Conservation (phyloP, 2,888 invertebrate species). For the Muschampia plurimacula region DNA sequence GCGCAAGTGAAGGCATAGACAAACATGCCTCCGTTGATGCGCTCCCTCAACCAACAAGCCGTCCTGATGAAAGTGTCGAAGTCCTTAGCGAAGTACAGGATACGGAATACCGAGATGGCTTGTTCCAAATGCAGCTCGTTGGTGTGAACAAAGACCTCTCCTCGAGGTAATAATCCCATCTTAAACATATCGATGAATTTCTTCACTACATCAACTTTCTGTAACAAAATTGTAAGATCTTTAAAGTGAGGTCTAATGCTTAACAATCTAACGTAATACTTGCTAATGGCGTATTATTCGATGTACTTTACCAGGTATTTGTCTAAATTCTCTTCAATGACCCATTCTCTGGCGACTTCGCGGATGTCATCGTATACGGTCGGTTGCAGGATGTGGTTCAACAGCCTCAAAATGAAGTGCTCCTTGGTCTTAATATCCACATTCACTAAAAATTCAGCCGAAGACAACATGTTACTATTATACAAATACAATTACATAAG, state of each 20-base stretch:
- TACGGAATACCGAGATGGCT: slow-evolving; percentile 86
- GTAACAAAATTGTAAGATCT: slow-evolving; percentile 48
- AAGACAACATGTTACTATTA: neutral
- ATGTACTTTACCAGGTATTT: slow-evolving; percentile 85
- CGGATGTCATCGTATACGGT: slow-evolving; percentile 86
- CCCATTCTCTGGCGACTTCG: slow-evolving; percentile 86
- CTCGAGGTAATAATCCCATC: slow-evolving; percentile 85
- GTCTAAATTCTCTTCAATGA: slow-evolving; percentile 85
- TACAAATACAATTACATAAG: too few species aligned
- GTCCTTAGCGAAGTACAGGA: slow-evolving; percentile 89
- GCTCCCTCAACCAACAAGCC: slow-evolving; percentile 89
- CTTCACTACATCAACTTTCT: slow-evolving; percentile 85
- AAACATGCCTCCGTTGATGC: slow-evolving; percentile 91
- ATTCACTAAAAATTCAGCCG: slow-evolving; percentile 70
- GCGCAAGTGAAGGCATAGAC: slow-evolving; percentile 89
- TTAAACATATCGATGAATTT: slow-evolving; percentile 84
- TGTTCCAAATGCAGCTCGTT: slow-evolving; percentile 87
- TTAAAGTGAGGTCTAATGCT: too few species aligned
- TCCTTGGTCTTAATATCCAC: slow-evolving; percentile 83
- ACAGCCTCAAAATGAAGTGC: slow-evolving; percentile 83
- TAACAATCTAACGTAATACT: too few species aligned
- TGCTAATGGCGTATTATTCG: too few species aligned
- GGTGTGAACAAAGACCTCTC: slow-evolving; percentile 87
- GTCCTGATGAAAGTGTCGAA: slow-evolving; percentile 88
- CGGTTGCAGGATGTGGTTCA: slow-evolving; percentile 87